Evolutionary conservation across 2,888 invertebrate genomes (phyloP), one percentile per base, ranked within the genome.

Genomic region (Acleris literana): DNA sequence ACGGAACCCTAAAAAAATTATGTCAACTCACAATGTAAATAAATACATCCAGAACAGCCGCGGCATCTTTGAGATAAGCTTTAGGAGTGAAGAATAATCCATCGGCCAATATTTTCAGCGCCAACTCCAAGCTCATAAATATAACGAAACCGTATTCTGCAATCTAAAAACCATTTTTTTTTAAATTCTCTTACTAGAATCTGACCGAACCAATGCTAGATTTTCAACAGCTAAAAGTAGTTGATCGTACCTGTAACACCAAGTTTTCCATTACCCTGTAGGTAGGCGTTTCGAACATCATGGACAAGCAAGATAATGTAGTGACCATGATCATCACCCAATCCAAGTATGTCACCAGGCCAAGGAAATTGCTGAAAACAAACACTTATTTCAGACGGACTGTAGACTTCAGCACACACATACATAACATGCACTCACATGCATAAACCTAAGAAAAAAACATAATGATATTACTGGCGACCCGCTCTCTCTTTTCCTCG

Each of bases 241-340:
- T 33, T 33, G 18, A 25, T 33, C 39, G 68, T 75, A 92, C 93
- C 88, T 98, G 98, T 53, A 99, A 90, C 22, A 96, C 96, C n/a
- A 96, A 96, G 74, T 98, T 96, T 80, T 99, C 97, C 97, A 98
- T 98, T 20, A 99, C 97, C 68, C 99, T 94, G 80, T 96, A 96
- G 63, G 95, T 95, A 0, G 99, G 99, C 0, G 98, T 99, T 91
- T 99, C 99, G 81, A 99, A 98, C 97, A 99, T 98, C 99, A 99
- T 99, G 0, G 99, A 99, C 60, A 98, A 95, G 84, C 99, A 99
- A 0, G 99, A 99, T 13, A 99, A 92, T 0, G 99, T 99, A 0
- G 99, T 99, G 58, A 98, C 97, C 84, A 97, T 96, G 72, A 99
- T 99, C 99, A 99, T 99, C 2, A 99, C 96, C 99, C 99, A 99